These are phyloP conservation scores for Agrilus planipennis DNA, from an alignment of 1,140 invertebrate species.

Conservation along the genomic window DNA sequence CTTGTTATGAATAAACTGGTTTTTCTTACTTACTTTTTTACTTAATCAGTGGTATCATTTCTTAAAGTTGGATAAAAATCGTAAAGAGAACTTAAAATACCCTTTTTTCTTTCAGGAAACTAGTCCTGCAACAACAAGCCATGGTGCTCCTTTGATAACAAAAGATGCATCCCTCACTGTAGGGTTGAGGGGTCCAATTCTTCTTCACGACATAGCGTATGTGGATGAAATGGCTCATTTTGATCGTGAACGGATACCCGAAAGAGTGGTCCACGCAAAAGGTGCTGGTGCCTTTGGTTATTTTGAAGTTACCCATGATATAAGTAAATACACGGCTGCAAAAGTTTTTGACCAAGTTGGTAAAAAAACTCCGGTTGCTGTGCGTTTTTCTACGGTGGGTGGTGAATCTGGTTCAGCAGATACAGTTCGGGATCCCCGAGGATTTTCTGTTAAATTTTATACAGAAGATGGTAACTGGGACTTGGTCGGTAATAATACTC, in stretches of 20 bases:
- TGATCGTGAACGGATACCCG: conserved; percentile 81
- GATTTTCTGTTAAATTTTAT: conserved; percentile 86
- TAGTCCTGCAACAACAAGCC: conserved; percentile 47
- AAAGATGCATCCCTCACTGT: conserved; percentile 62
- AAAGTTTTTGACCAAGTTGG: conserved; percentile 72
- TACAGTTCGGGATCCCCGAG: conserved; percentile 72
- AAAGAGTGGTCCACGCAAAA: conserved; percentile 89
- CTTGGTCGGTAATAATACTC: conserved; percentile 83
- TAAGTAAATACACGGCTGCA: conserved; percentile 73
- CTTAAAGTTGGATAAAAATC: too few species aligned
- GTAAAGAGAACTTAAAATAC: too few species aligned
- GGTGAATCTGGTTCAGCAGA: conserved; percentile 78
- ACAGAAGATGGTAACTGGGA: conserved; percentile 91
- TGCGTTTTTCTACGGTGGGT: conserved; percentile 79
- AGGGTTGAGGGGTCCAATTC: conserved; percentile 76
- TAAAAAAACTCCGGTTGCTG: conserved; percentile 69
- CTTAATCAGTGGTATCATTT: too few species aligned
- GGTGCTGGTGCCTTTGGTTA: conserved; percentile 90
- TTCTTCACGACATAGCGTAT: conserved; percentile 79
- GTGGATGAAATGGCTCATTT: conserved; percentile 87
- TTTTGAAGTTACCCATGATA: conserved; percentile 88
- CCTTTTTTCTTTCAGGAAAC: conserved; percentile 29
- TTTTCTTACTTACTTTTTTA: too few species aligned
- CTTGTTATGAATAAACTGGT: too few species aligned
- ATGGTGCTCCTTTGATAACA: conserved; percentile 59